A percentile compares a stretch with the other conserved stretches of the same genome.
Conservation (phyloP, 2,797 vertebrate species). For the Myotis findleyi region DNA sequence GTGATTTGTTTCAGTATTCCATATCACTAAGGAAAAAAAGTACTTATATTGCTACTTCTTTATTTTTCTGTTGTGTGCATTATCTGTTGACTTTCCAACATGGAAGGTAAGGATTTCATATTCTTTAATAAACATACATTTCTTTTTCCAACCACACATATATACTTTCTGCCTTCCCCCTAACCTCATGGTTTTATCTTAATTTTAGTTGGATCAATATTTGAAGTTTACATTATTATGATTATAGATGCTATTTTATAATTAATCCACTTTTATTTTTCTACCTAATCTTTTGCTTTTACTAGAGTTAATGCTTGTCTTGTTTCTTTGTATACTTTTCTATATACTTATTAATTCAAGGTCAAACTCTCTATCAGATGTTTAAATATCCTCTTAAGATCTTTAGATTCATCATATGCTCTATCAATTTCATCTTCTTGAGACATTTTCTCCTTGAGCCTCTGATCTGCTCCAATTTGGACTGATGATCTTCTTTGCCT, state of each 20-base stretch:
- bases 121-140: neutral
- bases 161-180: neutral
- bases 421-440: neutral
- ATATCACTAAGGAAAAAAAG: neutral
- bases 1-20: neutral
- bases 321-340: slow-evolving; percentile 9
- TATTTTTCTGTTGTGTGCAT: neutral
- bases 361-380: neutral
- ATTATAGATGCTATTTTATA: slow-evolving; percentile 32
- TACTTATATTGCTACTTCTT: neutral
- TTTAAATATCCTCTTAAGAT: neutral
- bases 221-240: slow-evolving; percentile 24
- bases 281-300: neutral
- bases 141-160: neutral
- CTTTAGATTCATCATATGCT: neutral
- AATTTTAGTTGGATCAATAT: slow-evolving; percentile 48
- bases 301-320: slow-evolving; percentile 18
- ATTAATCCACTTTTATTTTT: slow-evolving; percentile 22
- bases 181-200: neutral
- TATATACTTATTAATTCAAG: neutral
- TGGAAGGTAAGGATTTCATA: slow-evolving; percentile 15
- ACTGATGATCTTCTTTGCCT: neutral
- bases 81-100: slow-evolving; percentile 13
- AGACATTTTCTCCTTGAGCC: neutral
- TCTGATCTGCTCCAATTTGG: neutral